Conservation (phyloP, 2,797 vertebrate species). For the Microctenopoma steveboyesi region DNA sequence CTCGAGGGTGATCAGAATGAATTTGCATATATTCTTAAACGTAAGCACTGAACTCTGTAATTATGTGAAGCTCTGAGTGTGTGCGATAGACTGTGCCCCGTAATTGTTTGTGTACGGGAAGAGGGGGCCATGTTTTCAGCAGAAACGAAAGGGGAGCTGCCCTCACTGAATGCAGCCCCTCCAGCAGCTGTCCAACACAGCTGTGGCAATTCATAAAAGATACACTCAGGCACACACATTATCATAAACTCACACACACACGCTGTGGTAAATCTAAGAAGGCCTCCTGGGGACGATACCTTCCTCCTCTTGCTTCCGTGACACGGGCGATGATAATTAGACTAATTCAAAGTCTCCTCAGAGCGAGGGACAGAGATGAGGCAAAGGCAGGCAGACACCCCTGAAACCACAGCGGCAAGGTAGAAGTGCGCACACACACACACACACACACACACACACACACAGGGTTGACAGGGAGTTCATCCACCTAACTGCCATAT, state of each 20-base stretch:
- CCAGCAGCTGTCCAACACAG: constrained; percentile 78
- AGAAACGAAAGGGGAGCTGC: constrained; percentile 49
- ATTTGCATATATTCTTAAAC: constrained; percentile 75
- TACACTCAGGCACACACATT: constrained; percentile 47
- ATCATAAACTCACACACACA: constrained; percentile 40
- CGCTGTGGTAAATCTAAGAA: constrained; percentile 34
- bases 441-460: constrained; percentile 9
- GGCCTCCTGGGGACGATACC: constrained; percentile 64
- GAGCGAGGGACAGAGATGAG: constrained; percentile 58
- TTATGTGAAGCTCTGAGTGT: constrained; percentile 67
- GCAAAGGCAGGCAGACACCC: constrained; percentile 54
- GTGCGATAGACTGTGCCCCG: constrained; percentile 50
- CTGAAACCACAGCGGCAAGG: constrained; percentile 36
- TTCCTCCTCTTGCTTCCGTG: constrained; percentile 72
- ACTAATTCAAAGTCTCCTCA: constrained; percentile 79
- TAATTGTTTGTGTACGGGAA: constrained; percentile 65
- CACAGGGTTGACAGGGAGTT: constrained; percentile 72
- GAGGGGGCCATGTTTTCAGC: constrained; percentile 56
- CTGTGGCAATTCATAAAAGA: constrained; percentile 78
- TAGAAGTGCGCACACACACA: constrained; percentile 14
- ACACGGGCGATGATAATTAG: constrained; percentile 77
- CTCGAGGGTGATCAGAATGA: constrained; percentile 58
- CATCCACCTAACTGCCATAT: constrained; percentile 57
- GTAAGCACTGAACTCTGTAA: constrained; percentile 75
- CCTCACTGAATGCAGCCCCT: constrained; percentile 63